Conservation (phyloP, 2,113 vertebrate genomes). For the Acanthochromis polyacanthus region DNA sequence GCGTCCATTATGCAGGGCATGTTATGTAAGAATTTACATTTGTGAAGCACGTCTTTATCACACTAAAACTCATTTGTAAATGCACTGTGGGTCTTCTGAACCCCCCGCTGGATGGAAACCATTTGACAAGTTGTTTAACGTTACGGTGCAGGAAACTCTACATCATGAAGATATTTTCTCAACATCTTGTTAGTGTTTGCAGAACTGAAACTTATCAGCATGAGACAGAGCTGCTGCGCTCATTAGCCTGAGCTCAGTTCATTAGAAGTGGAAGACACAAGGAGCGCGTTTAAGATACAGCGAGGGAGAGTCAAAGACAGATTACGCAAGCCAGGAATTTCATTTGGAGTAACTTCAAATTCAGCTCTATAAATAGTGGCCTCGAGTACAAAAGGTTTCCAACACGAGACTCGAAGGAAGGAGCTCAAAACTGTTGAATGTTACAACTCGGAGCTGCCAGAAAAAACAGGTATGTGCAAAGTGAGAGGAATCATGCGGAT, state of each 20-base stretch:
- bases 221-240: background rate
- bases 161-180: background rate
- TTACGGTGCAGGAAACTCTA: background rate
- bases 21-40: background rate
- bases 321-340: slow-evolving; percentile 3
- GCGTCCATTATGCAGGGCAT: too few species aligned
- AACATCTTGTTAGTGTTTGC: background rate
- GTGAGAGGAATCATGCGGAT: too few species aligned
- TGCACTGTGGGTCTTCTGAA: background rate
- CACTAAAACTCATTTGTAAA: background rate
- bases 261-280: background rate
- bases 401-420: background rate
- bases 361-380: background rate
- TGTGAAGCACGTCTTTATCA: too few species aligned
- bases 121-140: background rate
- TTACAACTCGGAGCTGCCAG: too few species aligned
- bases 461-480: too few species aligned
- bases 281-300: background rate
- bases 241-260: background rate
- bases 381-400: background rate
- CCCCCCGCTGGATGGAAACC: background rate
- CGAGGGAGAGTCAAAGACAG: background rate
- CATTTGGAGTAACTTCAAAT: background rate
- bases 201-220: background rate
- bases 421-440: background rate